Percentiles rank a stretch among this genome's conserved stretches.
phyloP scores from a whole-genome alignment of 1,140 invertebrate genomes.

The Tetranychus urticae region DNA sequence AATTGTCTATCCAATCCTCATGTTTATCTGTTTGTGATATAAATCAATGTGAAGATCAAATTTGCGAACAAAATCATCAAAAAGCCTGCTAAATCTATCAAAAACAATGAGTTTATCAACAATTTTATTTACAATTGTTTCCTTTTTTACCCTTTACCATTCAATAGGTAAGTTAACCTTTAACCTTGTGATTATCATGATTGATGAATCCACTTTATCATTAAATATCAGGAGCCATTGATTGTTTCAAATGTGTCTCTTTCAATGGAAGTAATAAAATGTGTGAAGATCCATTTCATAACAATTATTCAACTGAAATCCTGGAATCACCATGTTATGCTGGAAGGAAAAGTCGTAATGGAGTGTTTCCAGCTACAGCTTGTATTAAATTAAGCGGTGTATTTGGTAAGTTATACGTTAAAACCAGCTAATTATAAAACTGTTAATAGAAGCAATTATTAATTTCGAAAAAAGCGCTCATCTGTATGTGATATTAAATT shows the following conservation, averaged over 20 bases:
- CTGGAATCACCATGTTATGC: conserved; percentile 76
- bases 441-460: too few species aligned
- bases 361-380: conserved; percentile 81
- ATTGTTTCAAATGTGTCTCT: conserved; percentile 90
- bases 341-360: conserved; percentile 64
- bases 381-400: conserved; percentile 79
- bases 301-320: conserved; percentile 56
- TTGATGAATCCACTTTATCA: too few species aligned
- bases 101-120: not conserved
- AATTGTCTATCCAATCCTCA: too few species aligned
- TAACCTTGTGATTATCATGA: not conserved
- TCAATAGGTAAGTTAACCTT: not conserved
- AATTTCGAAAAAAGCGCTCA: too few species aligned
- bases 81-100: not conserved
- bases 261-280: conserved; percentile 56
- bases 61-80: too few species aligned
- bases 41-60: too few species aligned
- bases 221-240: conserved; percentile 34
- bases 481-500: too few species aligned
- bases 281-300: conserved; percentile 92
- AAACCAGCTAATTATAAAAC: too few species aligned
- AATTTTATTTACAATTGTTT: not conserved
- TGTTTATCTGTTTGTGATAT: too few species aligned
- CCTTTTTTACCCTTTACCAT: not conserved
- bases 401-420: conserved; percentile 33